Evolutionary conservation across 2,113 vertebrate genomes (phyloP), one percentile per base, ranked within the genome.

Genomic region (Sebastes schlegelii): DNA sequence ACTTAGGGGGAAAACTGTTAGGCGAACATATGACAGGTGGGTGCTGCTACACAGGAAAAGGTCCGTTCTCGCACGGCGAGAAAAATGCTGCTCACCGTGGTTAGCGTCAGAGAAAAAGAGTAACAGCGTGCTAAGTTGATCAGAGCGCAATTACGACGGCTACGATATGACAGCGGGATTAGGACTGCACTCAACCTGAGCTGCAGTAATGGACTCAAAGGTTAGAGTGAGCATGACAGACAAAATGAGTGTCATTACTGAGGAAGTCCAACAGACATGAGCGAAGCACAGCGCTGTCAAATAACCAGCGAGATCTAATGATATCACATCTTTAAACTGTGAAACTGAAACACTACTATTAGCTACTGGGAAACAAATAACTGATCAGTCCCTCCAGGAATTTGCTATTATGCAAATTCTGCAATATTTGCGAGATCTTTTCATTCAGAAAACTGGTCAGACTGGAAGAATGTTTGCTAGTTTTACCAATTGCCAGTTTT

Each of bases 1-100:
- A 81, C 91, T 93, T 83, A 86, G 63, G 60, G 62, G 61, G 43
- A 55, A 77, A 78, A 67, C 76, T 63, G 80, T 74, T 65, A 26
- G 66, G 67, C 45, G 45, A 64, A 78, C 86, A 77, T 86, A 79
- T 91, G 88, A 91, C 73, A 65, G 87, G 77, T 89, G 84, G 74
- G 68, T 72, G 77, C 57, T 40, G 73, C 71, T 26, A 23, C 67
- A 75, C 67, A 75, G 64, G 66, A 79, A 72, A 68, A 45, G 69
- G 74, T 77, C 57, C 8, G 23, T 66, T 64, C 73, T 84, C 79
- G 73, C 73, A 58, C 40, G 23, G 57, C 6, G 42, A 52, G 52
- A 58, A 69, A 79, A 34, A 70, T 78, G 34, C 75, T 85, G 86
- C 80, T 81, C 26, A 17, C 55, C 1, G 1, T 1, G 26, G 62